Percentiles rank a stretch among this genome's conserved stretches.
Conservation (phyloP, 1,140 invertebrate genomes). For the Trachymyrmex cornetzi region DNA sequence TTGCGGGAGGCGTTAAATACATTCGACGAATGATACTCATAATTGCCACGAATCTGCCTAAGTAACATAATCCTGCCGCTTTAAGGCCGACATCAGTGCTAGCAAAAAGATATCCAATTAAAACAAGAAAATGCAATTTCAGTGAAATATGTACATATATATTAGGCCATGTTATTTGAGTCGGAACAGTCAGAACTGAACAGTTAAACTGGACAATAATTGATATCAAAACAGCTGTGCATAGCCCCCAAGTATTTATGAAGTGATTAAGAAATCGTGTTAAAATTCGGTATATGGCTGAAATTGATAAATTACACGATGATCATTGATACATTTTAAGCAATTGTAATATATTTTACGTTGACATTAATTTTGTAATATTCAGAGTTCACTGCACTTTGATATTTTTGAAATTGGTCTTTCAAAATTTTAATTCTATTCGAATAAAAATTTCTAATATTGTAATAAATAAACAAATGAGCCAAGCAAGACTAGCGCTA, state of each 20-base stretch:
- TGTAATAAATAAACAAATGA: too few species aligned
- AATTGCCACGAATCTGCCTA: conserved; percentile 7
- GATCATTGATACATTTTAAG: conserved; percentile 50
- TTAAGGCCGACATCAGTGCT: not conserved
- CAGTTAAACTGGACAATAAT: conserved; percentile 1
- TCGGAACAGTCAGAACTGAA: not conserved
- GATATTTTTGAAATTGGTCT: conserved; percentile 9
- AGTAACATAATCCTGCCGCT: conserved; percentile 7
- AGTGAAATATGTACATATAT: conserved; percentile 30
- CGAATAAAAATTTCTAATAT: not conserved
- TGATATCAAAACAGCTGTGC: not conserved
- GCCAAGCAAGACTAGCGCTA: too few species aligned
- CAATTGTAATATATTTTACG: conserved; percentile 63
- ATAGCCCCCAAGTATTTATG: not conserved
- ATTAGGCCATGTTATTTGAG: not conserved
- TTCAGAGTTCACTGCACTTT: conserved; percentile 12
- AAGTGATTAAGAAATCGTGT: conserved; percentile 8
- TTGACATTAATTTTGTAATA: conserved; percentile 54
- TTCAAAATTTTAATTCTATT: not conserved
- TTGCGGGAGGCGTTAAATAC: conserved; percentile 88
- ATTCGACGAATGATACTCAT: conserved; percentile 84
- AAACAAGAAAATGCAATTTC: conserved; percentile 4
- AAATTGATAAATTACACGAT: conserved; percentile 9
- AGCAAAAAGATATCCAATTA: not conserved
- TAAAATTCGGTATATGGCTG: not conserved